Conservation (phyloP, 2,797 vertebrate species). For the Propithecus deckenii region DNA sequence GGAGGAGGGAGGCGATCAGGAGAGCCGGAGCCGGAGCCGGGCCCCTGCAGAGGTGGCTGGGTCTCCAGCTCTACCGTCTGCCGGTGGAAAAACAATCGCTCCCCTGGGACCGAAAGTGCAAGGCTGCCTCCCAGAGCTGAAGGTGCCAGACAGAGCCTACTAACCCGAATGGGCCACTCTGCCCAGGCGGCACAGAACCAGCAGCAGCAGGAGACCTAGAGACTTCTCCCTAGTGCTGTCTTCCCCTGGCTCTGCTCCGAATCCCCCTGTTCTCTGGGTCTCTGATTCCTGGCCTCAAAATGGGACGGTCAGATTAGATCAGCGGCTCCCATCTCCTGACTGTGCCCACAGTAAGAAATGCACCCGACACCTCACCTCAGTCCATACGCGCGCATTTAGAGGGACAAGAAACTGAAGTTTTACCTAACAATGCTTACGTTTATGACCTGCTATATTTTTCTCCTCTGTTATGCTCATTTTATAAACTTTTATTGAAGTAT, state of each 20-base stretch:
- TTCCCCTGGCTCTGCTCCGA: neutral
- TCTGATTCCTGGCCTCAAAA: neutral
- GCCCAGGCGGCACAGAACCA: neutral
- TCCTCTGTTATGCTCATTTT: neutral
- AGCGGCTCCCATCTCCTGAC: neutral
- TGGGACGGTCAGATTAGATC: neutral
- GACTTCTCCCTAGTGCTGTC: neutral
- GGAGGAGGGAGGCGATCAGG: neutral
- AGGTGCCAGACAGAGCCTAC: neutral
- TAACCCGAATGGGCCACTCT: accelerated
- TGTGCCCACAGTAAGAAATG: neutral
- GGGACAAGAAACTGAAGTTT: neutral
- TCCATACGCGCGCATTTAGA: neutral
- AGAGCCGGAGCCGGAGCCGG: neutral
- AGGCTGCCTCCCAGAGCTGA: neutral
- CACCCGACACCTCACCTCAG: neutral
- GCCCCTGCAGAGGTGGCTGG: conserved; percentile 22
- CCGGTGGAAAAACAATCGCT: conserved; percentile 5
- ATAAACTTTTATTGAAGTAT: neutral
- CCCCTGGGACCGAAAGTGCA: neutral
- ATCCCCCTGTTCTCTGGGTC: neutral
- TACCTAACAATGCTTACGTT: neutral
- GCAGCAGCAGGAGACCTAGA: neutral
- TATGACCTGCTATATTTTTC: neutral
- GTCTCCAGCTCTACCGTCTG: neutral